Evolutionary conservation across 2,888 invertebrate genomes (phyloP).

Genomic region (Boloria selene): DNA sequence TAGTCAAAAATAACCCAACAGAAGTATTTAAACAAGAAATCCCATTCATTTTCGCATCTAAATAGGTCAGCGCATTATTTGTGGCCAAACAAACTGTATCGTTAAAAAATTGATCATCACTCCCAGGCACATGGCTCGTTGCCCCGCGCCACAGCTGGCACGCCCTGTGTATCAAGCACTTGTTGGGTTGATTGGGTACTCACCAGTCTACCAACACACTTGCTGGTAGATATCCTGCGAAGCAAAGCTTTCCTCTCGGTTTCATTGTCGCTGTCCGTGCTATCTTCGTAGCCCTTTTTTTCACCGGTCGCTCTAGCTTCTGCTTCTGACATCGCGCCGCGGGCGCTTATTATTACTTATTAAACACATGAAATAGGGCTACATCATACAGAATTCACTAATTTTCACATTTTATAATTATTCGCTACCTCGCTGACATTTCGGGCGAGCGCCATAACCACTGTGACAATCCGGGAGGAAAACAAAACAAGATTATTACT

Average conservation of each 20-base stretch:
- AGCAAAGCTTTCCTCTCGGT: conserved; percentile 90
- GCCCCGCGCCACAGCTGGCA: conserved; percentile 53
- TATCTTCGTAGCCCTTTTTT: conserved; percentile 70
- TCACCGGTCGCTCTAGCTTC: conserved; percentile 56
- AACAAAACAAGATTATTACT: conserved; percentile 71
- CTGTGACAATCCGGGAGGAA: conserved; percentile 72
- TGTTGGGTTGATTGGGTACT: conserved; percentile 35
- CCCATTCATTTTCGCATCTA: conserved; percentile 12
- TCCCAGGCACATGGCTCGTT: conserved; percentile 63
- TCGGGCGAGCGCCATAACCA: conserved; percentile 77
- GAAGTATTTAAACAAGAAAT: conserved; percentile 13
- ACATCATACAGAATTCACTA: conserved; percentile 76
- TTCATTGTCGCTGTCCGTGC: conserved; percentile 91
- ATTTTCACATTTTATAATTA: conserved; percentile 62
- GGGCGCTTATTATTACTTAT: conserved; percentile 63
- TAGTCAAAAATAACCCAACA: conserved; percentile 12
- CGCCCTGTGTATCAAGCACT: conserved; percentile 52
- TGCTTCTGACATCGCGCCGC: conserved; percentile 74
- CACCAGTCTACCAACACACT: conserved; percentile 91
- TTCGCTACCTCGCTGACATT: conserved; percentile 74
- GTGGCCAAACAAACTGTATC: conserved; percentile 49
- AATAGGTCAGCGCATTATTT: conserved; percentile 21
- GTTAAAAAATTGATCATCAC: conserved; percentile 57
- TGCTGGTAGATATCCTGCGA: conserved; percentile 91
- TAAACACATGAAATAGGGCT: conserved; percentile 66